Percentiles rank a stretch among this genome's conserved stretches.
Evolutionary conservation across 2,797 vertebrate genomes (phyloP).

Genomic region (Helostoma temminkii): DNA sequence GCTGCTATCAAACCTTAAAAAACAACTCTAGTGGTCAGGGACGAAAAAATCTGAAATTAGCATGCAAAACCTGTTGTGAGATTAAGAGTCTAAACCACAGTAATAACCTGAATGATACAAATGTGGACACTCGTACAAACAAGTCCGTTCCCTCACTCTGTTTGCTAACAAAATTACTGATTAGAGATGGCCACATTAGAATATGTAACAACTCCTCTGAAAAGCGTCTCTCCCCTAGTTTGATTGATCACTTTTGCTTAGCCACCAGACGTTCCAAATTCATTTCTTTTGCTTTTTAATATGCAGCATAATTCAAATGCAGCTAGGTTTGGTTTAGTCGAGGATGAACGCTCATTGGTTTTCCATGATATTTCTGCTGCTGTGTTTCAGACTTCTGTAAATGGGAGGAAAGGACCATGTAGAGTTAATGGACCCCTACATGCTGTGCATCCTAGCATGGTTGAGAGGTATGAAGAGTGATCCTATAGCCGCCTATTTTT

Average conservation of each 20-base stretch:
- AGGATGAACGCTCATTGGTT: conserved; percentile 15
- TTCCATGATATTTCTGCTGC: conserved; percentile 44
- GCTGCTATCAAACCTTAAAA: conserved; percentile 20
- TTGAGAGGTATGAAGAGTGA: conserved; percentile 82
- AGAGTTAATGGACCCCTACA: conserved; percentile 80
- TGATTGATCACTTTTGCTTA: conserved; percentile 56
- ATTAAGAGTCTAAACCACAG: conserved; percentile 49
- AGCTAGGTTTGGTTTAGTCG: conserved; percentile 14
- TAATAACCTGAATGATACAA: conserved; percentile 38
- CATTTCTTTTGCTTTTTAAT: conserved; percentile 58
- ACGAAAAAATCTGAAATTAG: conserved; percentile 30
- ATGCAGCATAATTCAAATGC: conserved; percentile 42
- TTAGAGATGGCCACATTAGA: conserved; percentile 51
- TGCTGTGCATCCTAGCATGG: conserved; percentile 76
- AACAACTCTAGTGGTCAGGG: conserved; percentile 35
- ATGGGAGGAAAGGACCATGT: conserved; percentile 16
- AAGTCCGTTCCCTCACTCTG: conserved; percentile 32
- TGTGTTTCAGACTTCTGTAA: conserved; percentile 37
- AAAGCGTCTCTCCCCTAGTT: conserved; percentile 41
- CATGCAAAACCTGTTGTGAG: conserved; percentile 30
- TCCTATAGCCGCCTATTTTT: conserved; percentile 75
- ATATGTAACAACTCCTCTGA: conserved; percentile 50
- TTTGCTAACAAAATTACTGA: conserved; percentile 52
- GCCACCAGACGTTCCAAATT: conserved; percentile 32
- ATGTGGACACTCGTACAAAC: conserved; percentile 5